Base-by-base conservation (phyloP, 2,888 invertebrate species). In the Zootermopsis nevadensis region DNA sequence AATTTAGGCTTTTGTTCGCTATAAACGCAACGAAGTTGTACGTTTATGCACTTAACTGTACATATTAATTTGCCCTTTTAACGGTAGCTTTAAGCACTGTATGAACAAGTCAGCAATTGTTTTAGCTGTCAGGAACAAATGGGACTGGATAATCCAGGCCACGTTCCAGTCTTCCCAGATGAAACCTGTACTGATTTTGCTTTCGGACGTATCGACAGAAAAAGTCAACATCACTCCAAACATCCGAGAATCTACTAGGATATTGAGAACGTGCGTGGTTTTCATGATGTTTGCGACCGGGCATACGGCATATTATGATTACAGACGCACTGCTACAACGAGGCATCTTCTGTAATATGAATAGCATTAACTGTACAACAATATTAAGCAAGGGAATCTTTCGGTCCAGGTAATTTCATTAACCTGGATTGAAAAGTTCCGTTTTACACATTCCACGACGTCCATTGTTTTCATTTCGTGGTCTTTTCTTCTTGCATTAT, bases 191-290 rank as follows among this genome's bases (percentile, higher is more conserved):
- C 48, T 48, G 48, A 19, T 15, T 66, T n/a, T 66, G 66, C 30
- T 66, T n/a, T n/a, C 15, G 12, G 66, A 66, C 27, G 27, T 66
- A 66, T 66, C 27, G 66, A 66, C 66, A 30, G 66, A 30, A 66
- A 66, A 66, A 66, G n/a, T 66, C 66, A 66, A 66, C 66, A 66
- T 66, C 30, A 8, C 48, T 48, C 48, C 48, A 48, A 48, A 48
- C 19, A 48, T 48, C 48, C 48, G 7, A 66, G 66, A 12, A 66
- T 30, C 66, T 30, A 27, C 66, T 66, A 30, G 27, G 66, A 66
- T 66, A 66, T 66, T 66, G 66, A 66, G 66, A 66, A 66, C 66
- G 66, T 66, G 66, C n/a, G 1, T 30, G 8, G 27, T 27, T 27
- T 66, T 30, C 8, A n/a, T 48, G 48, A 48, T 19, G 12, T 19